Conservation (phyloP, 2,797 vertebrate genomes). For the Botia almorhae region DNA sequence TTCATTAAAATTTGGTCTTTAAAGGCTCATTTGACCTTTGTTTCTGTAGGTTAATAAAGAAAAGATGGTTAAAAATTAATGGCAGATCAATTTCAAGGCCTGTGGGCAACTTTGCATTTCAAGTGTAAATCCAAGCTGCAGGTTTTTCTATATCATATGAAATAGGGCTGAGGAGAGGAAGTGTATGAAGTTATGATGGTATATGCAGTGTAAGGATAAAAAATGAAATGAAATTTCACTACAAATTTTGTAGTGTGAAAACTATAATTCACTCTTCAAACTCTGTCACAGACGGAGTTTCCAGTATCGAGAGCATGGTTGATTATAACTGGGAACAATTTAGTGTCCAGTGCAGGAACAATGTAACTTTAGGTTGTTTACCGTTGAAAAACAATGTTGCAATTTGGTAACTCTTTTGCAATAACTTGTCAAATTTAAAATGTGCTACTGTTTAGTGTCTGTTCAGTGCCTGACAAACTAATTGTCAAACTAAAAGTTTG, state of each 20-base stretch:
- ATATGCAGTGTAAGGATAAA: no score
- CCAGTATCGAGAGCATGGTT: not conserved
- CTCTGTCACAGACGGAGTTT: not conserved
- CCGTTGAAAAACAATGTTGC: not conserved
- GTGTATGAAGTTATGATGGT: not conserved
- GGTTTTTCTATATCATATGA: not conserved
- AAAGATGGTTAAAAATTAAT: slow-evolving; percentile 52
- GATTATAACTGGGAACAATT: not conserved
- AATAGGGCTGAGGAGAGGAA: not conserved
- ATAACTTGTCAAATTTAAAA: not conserved
- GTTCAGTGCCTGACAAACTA: not conserved
- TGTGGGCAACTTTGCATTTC: not conserved
- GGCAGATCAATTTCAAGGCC: slow-evolving; percentile 48
- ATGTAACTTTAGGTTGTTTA: not conserved
- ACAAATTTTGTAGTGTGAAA: not conserved
- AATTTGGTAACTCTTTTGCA: not conserved
- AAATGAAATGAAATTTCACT: not conserved
- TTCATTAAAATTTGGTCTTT: slow-evolving; percentile 41
- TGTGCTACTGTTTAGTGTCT: not conserved
- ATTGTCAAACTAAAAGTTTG: not conserved
- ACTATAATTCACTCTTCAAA: not conserved
- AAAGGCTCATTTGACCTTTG: slow-evolving; percentile 34
- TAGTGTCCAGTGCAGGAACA: not conserved
- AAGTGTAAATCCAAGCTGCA: slow-evolving; percentile 11
- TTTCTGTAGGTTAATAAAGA: slow-evolving; percentile 51